Evolutionary conservation across 2,113 vertebrate species (phyloP).

Genomic region (Coregonus clupeaformis): DNA sequence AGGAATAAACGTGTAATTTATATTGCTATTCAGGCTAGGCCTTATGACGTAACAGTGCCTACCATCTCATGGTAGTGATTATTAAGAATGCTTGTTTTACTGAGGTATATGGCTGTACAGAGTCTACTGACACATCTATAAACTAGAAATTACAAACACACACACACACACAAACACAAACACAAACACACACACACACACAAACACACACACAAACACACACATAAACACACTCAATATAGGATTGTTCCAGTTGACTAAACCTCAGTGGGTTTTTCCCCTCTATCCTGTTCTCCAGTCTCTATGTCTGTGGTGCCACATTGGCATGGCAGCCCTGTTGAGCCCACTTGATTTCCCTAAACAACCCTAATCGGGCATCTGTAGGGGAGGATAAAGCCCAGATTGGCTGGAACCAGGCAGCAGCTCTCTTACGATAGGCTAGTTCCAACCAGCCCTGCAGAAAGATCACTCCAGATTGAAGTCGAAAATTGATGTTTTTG

Average conservation of each 20-base stretch:
- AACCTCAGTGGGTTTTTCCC: slow-evolving; percentile 31
- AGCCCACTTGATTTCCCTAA: slow-evolving; percentile 63
- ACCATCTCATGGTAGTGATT: not conserved
- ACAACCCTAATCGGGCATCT: slow-evolving; percentile 74
- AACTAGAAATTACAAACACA: slow-evolving; percentile 3
- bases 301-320: slow-evolving; percentile 32
- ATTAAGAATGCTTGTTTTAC: slow-evolving; percentile 6
- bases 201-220: slow-evolving; percentile 7
- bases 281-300: slow-evolving; percentile 36
- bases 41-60: slow-evolving; percentile 7
- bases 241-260: slow-evolving; percentile 27
- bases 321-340: slow-evolving; percentile 52
- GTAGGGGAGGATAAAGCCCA: slow-evolving; percentile 70
- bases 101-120: slow-evolving; percentile 3
- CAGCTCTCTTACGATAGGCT: slow-evolving; percentile 63
- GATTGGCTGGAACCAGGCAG: slow-evolving; percentile 57
- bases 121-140: not conserved
- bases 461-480: too few species aligned
- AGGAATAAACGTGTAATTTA: slow-evolving; percentile 43
- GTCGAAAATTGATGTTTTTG: too few species aligned
- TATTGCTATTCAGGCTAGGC: slow-evolving; percentile 37
- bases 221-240: slow-evolving; percentile 12
- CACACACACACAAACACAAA: slow-evolving; percentile 11
- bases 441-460: slow-evolving; percentile 43
- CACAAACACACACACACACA: slow-evolving; percentile 1